phyloP scores from a whole-genome alignment of 2,888 invertebrate genomes.

The Cosmorhoe ocellata region DNA sequence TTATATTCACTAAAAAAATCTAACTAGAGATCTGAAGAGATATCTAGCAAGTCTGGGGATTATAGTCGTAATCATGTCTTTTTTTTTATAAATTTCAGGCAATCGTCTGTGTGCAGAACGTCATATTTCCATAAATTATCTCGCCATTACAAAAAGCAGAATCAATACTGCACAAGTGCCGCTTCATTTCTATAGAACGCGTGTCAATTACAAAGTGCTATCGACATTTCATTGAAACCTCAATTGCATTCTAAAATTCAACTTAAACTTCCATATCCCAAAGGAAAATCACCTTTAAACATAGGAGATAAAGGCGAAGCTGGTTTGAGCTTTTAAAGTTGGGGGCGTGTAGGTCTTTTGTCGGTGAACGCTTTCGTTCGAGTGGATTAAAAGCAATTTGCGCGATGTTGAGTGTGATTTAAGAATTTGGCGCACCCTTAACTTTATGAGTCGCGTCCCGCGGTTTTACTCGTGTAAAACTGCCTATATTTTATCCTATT shows the following conservation, averaged over 20 bases:
- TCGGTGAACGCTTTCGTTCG: constrained; percentile 60
- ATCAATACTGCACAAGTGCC: constrained; percentile 39
- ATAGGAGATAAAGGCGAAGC: constrained; percentile 21
- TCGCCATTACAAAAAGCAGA: constrained; percentile 28
- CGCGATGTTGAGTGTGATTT: constrained; percentile 62
- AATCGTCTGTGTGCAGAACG: too few species aligned
- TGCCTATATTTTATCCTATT: too few species aligned
- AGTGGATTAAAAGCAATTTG: constrained; percentile 77
- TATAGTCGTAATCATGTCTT: too few species aligned
- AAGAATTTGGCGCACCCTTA: constrained; percentile 44
- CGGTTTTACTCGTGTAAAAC: too few species aligned
- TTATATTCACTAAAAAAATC: too few species aligned
- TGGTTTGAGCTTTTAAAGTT: constrained; percentile 9
- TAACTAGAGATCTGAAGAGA: too few species aligned
- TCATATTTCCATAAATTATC: constrained; percentile 27
- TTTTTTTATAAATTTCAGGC: too few species aligned
- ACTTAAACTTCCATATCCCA: constrained; percentile 32
- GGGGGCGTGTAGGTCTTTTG: constrained; percentile 51
- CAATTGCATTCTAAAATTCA: constrained; percentile 56
- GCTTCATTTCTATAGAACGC: constrained; percentile 34
- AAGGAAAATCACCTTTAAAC: constrained; percentile 26
- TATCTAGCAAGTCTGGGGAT: too few species aligned
- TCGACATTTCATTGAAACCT: constrained; percentile 56
- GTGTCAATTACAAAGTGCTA: constrained; percentile 60
- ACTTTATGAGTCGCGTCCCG: constrained; percentile 26